Conservation (phyloP, 2,888 invertebrate genomes). For the Atrina japonica region DNA sequence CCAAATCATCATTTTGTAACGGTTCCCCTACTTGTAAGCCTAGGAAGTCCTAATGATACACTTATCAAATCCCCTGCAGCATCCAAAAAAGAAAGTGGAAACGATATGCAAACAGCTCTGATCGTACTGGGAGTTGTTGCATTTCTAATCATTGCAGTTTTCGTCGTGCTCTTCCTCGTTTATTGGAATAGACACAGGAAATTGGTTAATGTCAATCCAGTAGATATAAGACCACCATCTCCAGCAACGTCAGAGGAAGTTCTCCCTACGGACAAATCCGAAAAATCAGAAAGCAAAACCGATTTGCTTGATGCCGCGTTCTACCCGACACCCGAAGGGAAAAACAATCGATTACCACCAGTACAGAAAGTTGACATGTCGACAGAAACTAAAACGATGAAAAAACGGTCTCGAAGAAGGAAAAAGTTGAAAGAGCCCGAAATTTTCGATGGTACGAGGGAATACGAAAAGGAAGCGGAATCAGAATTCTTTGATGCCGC, state of each 20-base stretch:
- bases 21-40: constrained; percentile 16
- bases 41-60: too few relatives aligned
- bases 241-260: constrained; percentile 4
- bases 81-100: too few relatives aligned
- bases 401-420: constrained; percentile 52
- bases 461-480: constrained; percentile 63
- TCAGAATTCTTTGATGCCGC: constrained; percentile 59
- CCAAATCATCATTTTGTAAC: not conserved
- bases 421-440: constrained; percentile 60
- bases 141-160: constrained; percentile 8
- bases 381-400: constrained; percentile 56
- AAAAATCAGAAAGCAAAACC: constrained; percentile 20
- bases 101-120: not conserved
- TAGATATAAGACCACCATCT: constrained; percentile 1
- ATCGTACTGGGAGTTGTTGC: constrained; percentile 21
- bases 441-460: constrained; percentile 64
- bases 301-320: constrained; percentile 21
- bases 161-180: constrained; percentile 10
- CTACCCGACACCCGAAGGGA: constrained; percentile 18
- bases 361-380: constrained; percentile 33
- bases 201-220: constrained; percentile 22
- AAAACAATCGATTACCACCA: constrained; percentile 22
- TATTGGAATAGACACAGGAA: constrained; percentile 30
- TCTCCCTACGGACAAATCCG: constrained; percentile 5
- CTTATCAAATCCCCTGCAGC: too few relatives aligned